Percentiles rank a stretch among this genome's conserved stretches.
Evolutionary conservation across 2,113 vertebrate genomes (phyloP).

Genomic region (Aphelocoma coerulescens): DNA sequence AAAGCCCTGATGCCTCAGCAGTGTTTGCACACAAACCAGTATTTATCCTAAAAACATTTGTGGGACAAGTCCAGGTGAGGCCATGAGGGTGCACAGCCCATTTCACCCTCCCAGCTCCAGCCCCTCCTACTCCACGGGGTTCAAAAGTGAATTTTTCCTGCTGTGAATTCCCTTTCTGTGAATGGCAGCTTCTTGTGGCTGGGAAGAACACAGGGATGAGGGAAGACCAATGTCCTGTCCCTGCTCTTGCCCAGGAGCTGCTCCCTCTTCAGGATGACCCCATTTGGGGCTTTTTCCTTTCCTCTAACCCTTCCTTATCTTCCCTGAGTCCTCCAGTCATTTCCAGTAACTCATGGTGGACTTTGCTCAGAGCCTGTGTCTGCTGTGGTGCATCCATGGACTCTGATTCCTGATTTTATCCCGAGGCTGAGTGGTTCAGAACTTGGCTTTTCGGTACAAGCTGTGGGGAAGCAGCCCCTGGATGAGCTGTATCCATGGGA

Average conservation of each 20-base stretch:
- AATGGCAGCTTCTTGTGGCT: background rate
- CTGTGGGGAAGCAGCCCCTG: background rate
- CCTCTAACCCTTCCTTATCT: background rate
- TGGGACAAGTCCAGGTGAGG: background rate
- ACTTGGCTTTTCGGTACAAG: background rate
- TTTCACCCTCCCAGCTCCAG: background rate
- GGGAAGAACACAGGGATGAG: background rate
- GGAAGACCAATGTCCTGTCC: background rate
- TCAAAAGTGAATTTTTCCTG: background rate
- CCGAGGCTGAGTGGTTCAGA: background rate
- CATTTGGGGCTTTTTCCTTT: background rate
- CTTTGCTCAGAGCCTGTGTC: background rate
- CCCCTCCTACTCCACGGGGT: rapidly evolving
- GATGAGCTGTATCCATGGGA: background rate
- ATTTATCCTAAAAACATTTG: rapidly evolving
- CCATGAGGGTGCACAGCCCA: background rate
- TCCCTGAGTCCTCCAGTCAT: background rate
- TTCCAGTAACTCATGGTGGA: background rate
- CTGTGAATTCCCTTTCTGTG: background rate
- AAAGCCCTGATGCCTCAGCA: background rate
- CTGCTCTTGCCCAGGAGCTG: background rate
- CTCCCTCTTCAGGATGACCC: background rate
- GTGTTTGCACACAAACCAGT: background rate
- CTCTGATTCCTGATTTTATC: background rate
- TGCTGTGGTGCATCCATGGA: background rate